Evolutionary conservation across 2,888 invertebrate genomes (phyloP), one percentile per base, ranked within the genome.

Genomic region (Dichetophora obliterata): DNA sequence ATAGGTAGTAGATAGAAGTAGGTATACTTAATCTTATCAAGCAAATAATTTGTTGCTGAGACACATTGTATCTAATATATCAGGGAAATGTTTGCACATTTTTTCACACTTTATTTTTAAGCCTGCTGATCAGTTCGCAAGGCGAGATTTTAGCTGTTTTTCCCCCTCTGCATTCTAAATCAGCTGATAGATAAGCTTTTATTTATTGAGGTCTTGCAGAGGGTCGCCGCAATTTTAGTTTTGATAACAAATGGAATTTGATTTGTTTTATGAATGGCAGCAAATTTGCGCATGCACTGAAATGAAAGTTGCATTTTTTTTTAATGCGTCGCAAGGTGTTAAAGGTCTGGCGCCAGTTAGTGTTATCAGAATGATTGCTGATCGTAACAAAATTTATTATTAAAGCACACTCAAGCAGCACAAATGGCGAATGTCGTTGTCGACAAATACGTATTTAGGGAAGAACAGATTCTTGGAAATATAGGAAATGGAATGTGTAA

Each of bases 331-430:
- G 57, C 69, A 76, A 70, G 75, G 75, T 77, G 75, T 75, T 63
- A 65, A 73, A 77, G 71, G 74, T 75, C 70, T 77, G 77, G 75
- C 75, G 77, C 77, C 75, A 71, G 75, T 34, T 50, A 74, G 31
- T 54, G 65, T 48, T 74, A 65, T 65, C 73, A 24, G 19, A 50
- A 37, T 11, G 43, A 37, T 14, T 37, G 48, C 43, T 66, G 48
- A 43, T 48, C 43, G 27, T 37, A 48, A 22, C 24, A 66, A 48
- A 54, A 43, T 43, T 43, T 43, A 37, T 37, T 43, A 43, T 14
- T 43, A 43, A 11, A 11, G 3, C 14, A 14, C 43, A 43, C 43
- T 43, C 43, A 6, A 43, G 43, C 14, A 43, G 43, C 43, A 11
- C 11, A 43, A 2, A 11, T 14, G 43, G 43, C 1, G 43, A 37